Conservation (phyloP, 2,888 invertebrate species). For the Andrena praecox region DNA sequence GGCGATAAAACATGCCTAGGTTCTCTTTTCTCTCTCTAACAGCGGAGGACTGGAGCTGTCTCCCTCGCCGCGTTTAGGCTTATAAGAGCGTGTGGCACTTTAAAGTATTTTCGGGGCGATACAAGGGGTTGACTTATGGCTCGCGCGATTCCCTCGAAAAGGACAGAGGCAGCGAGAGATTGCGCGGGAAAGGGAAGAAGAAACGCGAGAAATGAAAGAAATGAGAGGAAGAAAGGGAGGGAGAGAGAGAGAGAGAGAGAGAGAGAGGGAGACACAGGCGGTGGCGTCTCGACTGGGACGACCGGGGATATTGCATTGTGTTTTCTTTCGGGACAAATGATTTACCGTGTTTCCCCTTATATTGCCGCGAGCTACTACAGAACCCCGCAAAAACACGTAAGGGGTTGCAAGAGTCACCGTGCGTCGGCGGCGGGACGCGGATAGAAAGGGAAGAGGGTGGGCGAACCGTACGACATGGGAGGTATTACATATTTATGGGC, state of each 20-base stretch:
- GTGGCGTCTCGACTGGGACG: conserved; percentile 72
- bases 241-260: background rate
- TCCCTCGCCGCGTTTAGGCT: conserved; percentile 35
- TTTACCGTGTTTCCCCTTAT: conserved; percentile 81
- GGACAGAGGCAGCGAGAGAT: conserved; percentile 39
- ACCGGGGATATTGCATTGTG: conserved; percentile 79
- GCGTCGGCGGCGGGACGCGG: conserved; percentile 34
- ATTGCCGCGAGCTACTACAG: conserved; percentile 75
- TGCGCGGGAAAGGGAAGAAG: conserved; percentile 1
- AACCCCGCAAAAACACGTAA: conserved; percentile 79
- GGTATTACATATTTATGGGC: conserved; percentile 85
- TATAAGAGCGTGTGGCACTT: conserved; percentile 80
- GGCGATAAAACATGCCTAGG: conserved; percentile 77
- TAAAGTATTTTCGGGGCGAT: conserved; percentile 84
- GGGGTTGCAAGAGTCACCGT: conserved; percentile 77
- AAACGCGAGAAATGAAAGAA: background rate
- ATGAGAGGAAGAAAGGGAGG: conserved; percentile 7
- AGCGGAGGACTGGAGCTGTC: background rate
- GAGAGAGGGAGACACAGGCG: conserved; percentile 36
- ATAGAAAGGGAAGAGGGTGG: conserved; percentile 44
- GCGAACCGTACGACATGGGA: conserved; percentile 75
- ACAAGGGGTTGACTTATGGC: conserved; percentile 83
- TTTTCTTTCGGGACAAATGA: conserved; percentile 84
- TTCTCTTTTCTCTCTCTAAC: background rate
- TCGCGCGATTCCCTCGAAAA: conserved; percentile 73